Conservation (phyloP, 1,140 invertebrate genomes). For the Oryctes rhinoceros region DNA sequence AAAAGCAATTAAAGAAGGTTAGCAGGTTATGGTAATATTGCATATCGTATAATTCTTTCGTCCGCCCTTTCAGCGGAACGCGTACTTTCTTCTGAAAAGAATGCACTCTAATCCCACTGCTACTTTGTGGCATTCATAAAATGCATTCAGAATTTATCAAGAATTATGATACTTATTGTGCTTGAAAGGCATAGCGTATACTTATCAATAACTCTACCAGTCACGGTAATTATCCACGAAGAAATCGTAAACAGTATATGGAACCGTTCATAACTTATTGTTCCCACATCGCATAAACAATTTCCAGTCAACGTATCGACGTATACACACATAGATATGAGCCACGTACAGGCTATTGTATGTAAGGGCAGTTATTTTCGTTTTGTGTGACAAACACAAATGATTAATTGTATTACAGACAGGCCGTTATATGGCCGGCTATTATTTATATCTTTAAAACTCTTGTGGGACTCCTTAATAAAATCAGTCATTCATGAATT, state of each 20-base stretch:
- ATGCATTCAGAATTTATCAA: not conserved
- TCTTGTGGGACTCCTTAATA: conserved; percentile 4
- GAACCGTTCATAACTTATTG: not conserved
- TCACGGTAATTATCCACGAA: not conserved
- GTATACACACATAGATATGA: not conserved
- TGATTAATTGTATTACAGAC: conserved; percentile 3
- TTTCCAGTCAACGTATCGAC: not conserved
- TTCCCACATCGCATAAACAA: not conserved
- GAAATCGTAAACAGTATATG: not conserved
- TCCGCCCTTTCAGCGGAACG: too few relatives aligned
- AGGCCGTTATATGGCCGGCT: not conserved
- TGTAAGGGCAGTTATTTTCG: not conserved
- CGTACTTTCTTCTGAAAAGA: too few relatives aligned
- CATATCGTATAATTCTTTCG: too few relatives aligned
- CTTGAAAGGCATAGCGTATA: not conserved
- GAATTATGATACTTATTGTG: not conserved
- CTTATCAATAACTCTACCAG: not conserved
- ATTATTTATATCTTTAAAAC: conserved; percentile 9
- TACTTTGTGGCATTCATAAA: too few relatives aligned
- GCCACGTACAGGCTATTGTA: not conserved
- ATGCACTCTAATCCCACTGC: too few relatives aligned
- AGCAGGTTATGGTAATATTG: too few relatives aligned
- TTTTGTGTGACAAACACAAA: not conserved
- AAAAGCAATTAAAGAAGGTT: too few relatives aligned
- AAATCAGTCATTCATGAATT: conserved; percentile 22